Base-by-base conservation (phyloP, 92 coral and sea anemone species). In the Diadumene lineata region DNA sequence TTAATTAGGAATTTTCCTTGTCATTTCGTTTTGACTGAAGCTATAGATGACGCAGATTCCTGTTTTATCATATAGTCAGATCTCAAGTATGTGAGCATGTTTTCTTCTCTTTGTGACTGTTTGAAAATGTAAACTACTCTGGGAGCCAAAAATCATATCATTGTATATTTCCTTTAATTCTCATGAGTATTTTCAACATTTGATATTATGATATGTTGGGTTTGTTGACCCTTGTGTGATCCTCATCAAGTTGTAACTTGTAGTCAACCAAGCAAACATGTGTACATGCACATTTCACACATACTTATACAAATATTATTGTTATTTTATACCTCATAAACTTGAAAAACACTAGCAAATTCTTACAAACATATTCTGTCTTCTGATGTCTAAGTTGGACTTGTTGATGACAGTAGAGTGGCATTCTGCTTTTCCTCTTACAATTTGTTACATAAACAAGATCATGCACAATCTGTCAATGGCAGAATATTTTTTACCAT, bases 31-130 rank as follows among this genome's bases (percentile, higher is more conserved):
- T 70, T 61, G 53, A 18, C 38, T 29, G 31, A 28, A 70, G 66
- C 30, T 51, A 26, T 28, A 69, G 26, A 69, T 46, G 74, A 72
- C 64, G 75, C 44, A 70, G 53, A 70, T 27, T 50, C 50, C 2
- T 51, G 77, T 72, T 33, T 27, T 72, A 72, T 72, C 77, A 56
- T 34, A 53, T 72, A 72, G 66, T 72, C 32, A 56, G 32, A 72
- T 72, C 67, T 72, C 34, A 72, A 72, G 77, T 56, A 57, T 56
- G 77, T 72, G 66, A 55, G 33, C 32, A 56, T 72, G 77, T 72
- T 72, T 72, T 72, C 50, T 44, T 16, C 56, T 21, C 51, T 31
- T 22, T 28, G 46, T 56, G 53, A 27, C 32, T n/a, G 53, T 26
- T 46, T 29, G 16, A 69, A 53, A 23, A 15, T 60, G 50, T 46